Evolutionary conservation across 2,113 vertebrate species (phyloP).

Genomic region (Dasyurus viverrinus): DNA sequence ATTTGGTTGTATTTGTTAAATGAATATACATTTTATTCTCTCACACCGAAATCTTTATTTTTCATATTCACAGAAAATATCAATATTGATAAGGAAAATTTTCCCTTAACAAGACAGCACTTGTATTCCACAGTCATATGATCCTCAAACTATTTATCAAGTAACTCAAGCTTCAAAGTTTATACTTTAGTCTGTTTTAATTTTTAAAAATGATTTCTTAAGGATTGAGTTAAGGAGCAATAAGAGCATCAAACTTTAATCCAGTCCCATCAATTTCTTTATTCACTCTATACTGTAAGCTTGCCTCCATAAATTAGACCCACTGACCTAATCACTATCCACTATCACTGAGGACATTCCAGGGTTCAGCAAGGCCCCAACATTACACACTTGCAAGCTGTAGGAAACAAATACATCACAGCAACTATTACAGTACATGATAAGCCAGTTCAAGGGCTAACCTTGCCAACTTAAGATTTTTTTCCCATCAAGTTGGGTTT

Average conservation of each 20-base stretch:
- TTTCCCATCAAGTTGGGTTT: slow-evolving; percentile 21
- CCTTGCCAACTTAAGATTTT: neutral
- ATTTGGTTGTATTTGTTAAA: neutral
- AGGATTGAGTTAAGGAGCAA: neutral
- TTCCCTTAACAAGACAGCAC: slow-evolving; percentile 19
- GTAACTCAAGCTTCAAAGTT: slow-evolving; percentile 12
- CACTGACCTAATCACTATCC: neutral
- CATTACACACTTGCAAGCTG: neutral
- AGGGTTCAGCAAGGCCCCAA: slow-evolving; percentile 6
- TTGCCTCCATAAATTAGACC: neutral
- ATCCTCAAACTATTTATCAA: slow-evolving; percentile 17
- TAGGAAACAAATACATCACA: neutral
- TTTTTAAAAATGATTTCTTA: neutral
- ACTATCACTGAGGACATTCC: neutral
- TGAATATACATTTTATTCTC: neutral
- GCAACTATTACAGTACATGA: fast-evolving
- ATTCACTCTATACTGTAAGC: slow-evolving; percentile 15
- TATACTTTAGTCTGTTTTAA: neutral
- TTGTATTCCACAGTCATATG: slow-evolving; percentile 14
- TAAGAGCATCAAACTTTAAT: neutral
- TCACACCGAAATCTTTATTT: neutral
- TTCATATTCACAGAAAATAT: neutral
- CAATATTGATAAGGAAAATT: slow-evolving; percentile 1
- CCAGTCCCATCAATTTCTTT: neutral
- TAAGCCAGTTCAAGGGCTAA: fast-evolving